Evolutionary conservation across 92 coral and sea anemone genomes (phyloP), one percentile per base, ranked within the genome.

Genomic region (Parazoanthus swiftii): DNA sequence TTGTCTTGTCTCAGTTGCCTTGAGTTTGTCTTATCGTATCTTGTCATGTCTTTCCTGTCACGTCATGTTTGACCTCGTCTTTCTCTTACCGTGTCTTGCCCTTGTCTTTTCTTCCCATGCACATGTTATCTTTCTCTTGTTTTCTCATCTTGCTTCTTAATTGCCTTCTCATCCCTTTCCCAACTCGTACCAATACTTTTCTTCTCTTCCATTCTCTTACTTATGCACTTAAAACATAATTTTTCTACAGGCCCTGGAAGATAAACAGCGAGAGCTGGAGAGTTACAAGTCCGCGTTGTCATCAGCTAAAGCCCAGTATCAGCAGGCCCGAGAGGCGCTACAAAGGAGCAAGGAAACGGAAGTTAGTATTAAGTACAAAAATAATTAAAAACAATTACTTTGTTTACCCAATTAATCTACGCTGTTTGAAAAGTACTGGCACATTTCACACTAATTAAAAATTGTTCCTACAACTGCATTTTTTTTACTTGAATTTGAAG

Each of bases 231-330:
- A 72, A 72, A 16, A 15, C 33, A 29, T 18, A 72, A 72, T 72
- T n/a, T 33, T 73, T 51, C 23, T 44, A 43, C 79, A 96, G 98
- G 86, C 85, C 43, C 82, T 96, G 77, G 93, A 89, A 72, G 96
- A 94, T 23, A 95, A 90, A 73, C 92, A 90, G 77, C 89, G 75
- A 25, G 98, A 96, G 89, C 80, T 94, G 13, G 94, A 94, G 81
- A 92, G 89, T 46, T 91, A 90, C 84, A 89, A 85, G 54, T 82
- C 88, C 4, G 94, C 98, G 59, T 59, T 96, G 65, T 77, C 94
- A 39, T 89, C 92, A 42, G 94, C 96, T 48, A 94, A 92, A 54
- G 80, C 94, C 42, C 94, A 94, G 82, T 90, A 87, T 77, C 98
- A 94, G 86, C 94, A 94, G 63, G 93, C 94, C 4, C 93, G 91